Evolutionary conservation across 2,797 vertebrate species (phyloP).

Genomic region (Simalia tracyae): DNA sequence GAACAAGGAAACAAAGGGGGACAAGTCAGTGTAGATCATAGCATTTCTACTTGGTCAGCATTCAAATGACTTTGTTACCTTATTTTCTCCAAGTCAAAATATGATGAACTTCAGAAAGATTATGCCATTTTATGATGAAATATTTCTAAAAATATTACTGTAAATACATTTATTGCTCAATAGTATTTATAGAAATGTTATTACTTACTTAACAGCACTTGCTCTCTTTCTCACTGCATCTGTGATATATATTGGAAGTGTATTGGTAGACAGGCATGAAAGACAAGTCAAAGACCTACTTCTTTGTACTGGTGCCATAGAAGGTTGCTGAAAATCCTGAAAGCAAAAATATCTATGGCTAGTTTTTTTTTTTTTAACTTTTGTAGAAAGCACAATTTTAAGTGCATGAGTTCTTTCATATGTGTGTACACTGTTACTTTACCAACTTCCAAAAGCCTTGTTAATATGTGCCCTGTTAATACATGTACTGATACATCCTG

Average conservation of each 20-base stretch:
- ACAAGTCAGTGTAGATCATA: background rate
- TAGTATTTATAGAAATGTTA: background rate
- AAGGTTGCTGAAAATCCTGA: slow-evolving; percentile 72
- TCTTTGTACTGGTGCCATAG: slow-evolving; percentile 68
- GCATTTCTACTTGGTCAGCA: background rate
- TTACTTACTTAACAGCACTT: slow-evolving; percentile 84
- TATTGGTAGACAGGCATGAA: slow-evolving; percentile 86
- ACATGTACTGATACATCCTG: background rate
- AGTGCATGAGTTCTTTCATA: background rate
- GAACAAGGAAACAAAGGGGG: background rate
- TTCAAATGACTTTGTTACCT: background rate
- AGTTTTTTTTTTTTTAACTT: background rate
- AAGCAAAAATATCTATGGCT: slow-evolving; percentile 44
- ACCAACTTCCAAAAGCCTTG: background rate
- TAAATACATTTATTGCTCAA: background rate
- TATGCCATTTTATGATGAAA: background rate
- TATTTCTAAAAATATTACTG: background rate
- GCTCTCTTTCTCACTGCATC: slow-evolving; percentile 86
- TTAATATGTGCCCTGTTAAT: background rate
- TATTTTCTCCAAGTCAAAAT: background rate
- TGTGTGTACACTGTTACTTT: background rate
- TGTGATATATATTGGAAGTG: slow-evolving; percentile 88
- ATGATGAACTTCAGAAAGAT: background rate
- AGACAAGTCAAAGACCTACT: slow-evolving; percentile 80
- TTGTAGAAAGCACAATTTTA: background rate